phyloP scores from a whole-genome alignment of 2,797 vertebrate genomes.

The Garrulus glandarius region DNA sequence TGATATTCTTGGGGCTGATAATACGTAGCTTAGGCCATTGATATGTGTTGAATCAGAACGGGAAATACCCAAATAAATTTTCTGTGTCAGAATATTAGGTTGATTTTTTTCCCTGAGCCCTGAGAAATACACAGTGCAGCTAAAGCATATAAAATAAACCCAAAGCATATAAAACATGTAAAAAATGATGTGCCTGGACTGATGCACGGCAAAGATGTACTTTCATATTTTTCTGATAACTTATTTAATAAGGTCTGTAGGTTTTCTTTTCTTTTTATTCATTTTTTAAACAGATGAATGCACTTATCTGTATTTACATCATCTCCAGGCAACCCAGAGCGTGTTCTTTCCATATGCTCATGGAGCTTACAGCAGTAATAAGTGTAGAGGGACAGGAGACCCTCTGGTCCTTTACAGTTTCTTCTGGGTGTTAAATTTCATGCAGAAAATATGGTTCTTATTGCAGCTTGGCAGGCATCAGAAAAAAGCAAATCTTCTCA shows the following conservation, averaged over 20 bases:
- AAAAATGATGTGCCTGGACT: not conserved
- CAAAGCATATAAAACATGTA: not conserved
- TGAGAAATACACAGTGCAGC: not conserved
- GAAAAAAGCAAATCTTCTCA: not conserved
- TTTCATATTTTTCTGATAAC: not conserved
- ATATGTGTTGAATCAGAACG: not conserved
- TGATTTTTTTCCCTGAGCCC: not conserved
- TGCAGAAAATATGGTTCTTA: slow-evolving; percentile 47
- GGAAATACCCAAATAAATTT: not conserved
- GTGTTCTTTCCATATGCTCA: not conserved
- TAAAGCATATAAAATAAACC: not conserved
- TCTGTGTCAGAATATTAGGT: not conserved
- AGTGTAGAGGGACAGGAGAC: slow-evolving; percentile 26
- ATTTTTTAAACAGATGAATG: not conserved
- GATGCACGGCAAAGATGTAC: not conserved
- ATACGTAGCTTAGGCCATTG: not conserved
- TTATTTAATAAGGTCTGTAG: not conserved
- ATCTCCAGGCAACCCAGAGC: not conserved
- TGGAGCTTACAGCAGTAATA: not conserved
- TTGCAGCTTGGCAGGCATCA: slow-evolving; percentile 43
- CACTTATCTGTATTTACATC: slow-evolving; percentile 17
- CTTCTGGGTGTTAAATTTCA: slow-evolving; percentile 58
- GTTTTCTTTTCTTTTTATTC: not conserved
- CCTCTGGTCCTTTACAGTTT: slow-evolving; percentile 31
- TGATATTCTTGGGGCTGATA: not conserved